Conservation (phyloP, 2,888 invertebrate species). For the Xestia sexstrigata region DNA sequence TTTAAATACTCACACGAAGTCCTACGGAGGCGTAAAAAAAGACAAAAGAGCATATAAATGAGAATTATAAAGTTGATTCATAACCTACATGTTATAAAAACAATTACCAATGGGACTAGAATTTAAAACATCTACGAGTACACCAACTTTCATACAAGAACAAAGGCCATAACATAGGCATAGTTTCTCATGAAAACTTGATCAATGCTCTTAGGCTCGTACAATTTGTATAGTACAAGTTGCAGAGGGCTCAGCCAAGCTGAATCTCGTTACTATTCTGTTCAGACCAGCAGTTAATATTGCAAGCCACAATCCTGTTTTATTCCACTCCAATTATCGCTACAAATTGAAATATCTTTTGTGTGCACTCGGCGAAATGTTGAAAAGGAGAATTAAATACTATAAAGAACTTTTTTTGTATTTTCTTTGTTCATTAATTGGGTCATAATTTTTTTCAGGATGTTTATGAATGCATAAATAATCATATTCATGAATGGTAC, state of each 20-base stretch:
- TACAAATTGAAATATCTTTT: slow-evolving; percentile 69
- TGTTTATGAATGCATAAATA: not conserved
- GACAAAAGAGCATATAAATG: slow-evolving; percentile 12
- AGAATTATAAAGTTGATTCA: not conserved
- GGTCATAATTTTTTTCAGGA: not conserved
- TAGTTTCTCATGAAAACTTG: slow-evolving; percentile 42
- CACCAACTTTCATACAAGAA: slow-evolving; percentile 3
- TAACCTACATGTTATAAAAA: not conserved
- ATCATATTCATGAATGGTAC: not conserved
- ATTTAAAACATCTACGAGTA: slow-evolving; percentile 11
- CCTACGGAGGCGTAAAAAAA: slow-evolving; percentile 27
- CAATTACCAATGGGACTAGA: not conserved
- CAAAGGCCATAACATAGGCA: slow-evolving; percentile 19
- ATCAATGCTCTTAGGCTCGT: slow-evolving; percentile 21
- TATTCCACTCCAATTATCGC: slow-evolving; percentile 72
- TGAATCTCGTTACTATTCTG: slow-evolving; percentile 62
- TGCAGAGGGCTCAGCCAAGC: slow-evolving; percentile 9
- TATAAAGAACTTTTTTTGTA: slow-evolving; percentile 8
- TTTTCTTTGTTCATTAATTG: slow-evolving; percentile 2
- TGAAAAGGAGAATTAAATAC: slow-evolving; percentile 32
- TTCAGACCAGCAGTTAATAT: slow-evolving; percentile 64
- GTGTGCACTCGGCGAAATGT: slow-evolving; percentile 53
- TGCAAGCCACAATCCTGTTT: slow-evolving; percentile 68
- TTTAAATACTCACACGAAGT: slow-evolving; percentile 33
- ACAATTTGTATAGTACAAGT: slow-evolving; percentile 49